A percentile compares a stretch with the other conserved stretches of the same genome.
Evolutionary conservation across 2,797 vertebrate species (phyloP).

Genomic region (Gymnothorax javanicus): DNA sequence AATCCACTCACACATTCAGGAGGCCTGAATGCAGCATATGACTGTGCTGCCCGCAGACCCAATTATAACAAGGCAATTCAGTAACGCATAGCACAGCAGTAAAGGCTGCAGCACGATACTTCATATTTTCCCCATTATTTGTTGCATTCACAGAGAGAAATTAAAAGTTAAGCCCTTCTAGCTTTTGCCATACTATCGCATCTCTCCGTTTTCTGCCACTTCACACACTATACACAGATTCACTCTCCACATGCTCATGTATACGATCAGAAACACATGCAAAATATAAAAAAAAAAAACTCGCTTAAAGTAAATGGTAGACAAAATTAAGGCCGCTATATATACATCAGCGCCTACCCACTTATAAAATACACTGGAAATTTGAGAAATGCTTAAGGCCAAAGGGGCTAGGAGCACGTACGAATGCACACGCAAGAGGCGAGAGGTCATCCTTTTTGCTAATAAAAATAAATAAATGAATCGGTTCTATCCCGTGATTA

Average conservation of each 20-base stretch:
- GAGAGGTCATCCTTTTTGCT: constrained; percentile 5
- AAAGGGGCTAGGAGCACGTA: neutral
- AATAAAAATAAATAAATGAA: constrained; percentile 27
- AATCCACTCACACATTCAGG: constrained; percentile 18
- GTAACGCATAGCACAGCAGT: neutral
- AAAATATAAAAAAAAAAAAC: neutral
- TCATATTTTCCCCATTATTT: neutral
- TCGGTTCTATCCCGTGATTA: constrained; percentile 72
- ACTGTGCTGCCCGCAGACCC: constrained; percentile 27
- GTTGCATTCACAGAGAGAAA: neutral
- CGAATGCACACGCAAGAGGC: constrained; percentile 1
- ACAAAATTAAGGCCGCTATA: neutral
- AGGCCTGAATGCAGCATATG: neutral
- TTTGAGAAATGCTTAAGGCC: constrained; percentile 1
- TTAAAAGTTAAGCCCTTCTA: neutral
- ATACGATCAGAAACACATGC: neutral
- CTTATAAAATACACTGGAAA: neutral
- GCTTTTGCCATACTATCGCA: neutral
- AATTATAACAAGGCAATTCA: constrained; percentile 30
- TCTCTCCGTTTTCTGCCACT: neutral
- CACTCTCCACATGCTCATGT: neutral
- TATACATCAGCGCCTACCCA: neutral
- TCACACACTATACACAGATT: neutral
- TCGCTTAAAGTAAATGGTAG: neutral
- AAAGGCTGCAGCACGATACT: neutral